A percentile compares a stretch with the other conserved stretches of the same genome.
Conservation (phyloP, 2,888 invertebrate genomes). For the Beris chalybata region DNA sequence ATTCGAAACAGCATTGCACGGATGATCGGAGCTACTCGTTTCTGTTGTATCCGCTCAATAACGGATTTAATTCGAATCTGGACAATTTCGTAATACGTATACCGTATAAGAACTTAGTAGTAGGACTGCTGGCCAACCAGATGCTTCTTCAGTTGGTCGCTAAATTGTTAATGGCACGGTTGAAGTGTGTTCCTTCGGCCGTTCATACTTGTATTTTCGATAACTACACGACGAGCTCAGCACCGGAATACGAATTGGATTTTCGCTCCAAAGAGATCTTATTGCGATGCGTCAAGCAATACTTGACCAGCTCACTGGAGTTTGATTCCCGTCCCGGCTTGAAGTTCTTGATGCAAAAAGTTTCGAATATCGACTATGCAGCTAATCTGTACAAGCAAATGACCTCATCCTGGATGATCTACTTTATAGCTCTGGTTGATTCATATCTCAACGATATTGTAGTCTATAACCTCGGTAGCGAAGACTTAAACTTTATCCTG, state of each 20-base stretch:
- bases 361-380: conserved; percentile 80
- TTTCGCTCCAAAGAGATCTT: conserved; percentile 64
- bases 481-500: conserved; percentile 65
- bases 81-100: conserved; percentile 81
- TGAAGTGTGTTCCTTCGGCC: conserved; percentile 65
- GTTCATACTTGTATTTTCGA: conserved; percentile 56
- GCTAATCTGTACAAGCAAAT: conserved; percentile 92
- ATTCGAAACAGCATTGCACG: conserved; percentile 59
- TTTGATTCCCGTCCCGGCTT: conserved; percentile 90
- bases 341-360: conserved; percentile 92
- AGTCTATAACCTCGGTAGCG: conserved; percentile 64
- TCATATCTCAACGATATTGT: conserved; percentile 75
- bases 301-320: conserved; percentile 78
- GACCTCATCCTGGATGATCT: conserved; percentile 88
- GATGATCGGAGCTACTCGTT: conserved; percentile 90
- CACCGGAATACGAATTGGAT: conserved; percentile 54
- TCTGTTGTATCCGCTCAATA: conserved; percentile 77
- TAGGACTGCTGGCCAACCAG: conserved; percentile 89
- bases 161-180: conserved; percentile 78
- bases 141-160: conserved; percentile 90
- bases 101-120: conserved; percentile 83
- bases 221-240: conserved; percentile 55
- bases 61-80: conserved; percentile 69
- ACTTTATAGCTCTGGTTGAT: conserved; percentile 83
- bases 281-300: conserved; percentile 77